Conservation (phyloP, 2,113 vertebrate genomes). For the Cephalopholis sonnerati region DNA sequence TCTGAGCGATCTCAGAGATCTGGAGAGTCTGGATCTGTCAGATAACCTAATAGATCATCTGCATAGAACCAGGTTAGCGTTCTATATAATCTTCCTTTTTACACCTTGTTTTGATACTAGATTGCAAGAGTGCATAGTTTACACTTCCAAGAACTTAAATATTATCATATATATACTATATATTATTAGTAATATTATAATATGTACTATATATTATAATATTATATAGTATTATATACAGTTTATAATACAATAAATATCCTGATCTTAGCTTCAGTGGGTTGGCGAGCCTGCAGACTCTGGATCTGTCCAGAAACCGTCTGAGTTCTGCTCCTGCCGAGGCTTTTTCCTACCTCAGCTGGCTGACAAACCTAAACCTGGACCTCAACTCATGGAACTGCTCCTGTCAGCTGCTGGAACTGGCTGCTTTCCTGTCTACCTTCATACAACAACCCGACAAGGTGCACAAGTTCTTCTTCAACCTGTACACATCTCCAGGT, state of each 20-base stretch:
- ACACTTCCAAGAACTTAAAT: background rate
- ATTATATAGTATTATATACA: too few relatives aligned
- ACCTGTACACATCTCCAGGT: background rate
- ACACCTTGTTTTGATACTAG: background rate
- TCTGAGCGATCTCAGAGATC: constrained; percentile 69
- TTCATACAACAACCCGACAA: constrained; percentile 80
- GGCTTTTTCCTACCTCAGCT: constrained; percentile 82
- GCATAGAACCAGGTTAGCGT: constrained; percentile 71
- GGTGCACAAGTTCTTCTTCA: constrained; percentile 12
- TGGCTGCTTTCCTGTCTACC: constrained; percentile 81
- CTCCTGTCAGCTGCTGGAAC: constrained; percentile 83
- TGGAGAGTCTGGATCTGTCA: constrained; percentile 87
- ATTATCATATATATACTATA: too few relatives aligned
- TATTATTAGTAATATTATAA: too few relatives aligned
- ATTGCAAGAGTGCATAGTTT: background rate
- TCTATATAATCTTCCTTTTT: background rate
- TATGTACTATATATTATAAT: too few relatives aligned
- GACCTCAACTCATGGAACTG: constrained; percentile 87
- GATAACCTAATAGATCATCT: constrained; percentile 85
- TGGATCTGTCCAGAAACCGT: constrained; percentile 88
- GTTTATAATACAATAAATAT: too few relatives aligned
- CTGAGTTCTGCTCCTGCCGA: constrained; percentile 77
- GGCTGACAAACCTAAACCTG: constrained; percentile 84
- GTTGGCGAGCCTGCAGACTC: constrained; percentile 75
- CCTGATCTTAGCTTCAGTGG: constrained; percentile 70